Evolutionary conservation across 2,797 vertebrate genomes (phyloP).

Genomic region (Anguilla megastoma): DNA sequence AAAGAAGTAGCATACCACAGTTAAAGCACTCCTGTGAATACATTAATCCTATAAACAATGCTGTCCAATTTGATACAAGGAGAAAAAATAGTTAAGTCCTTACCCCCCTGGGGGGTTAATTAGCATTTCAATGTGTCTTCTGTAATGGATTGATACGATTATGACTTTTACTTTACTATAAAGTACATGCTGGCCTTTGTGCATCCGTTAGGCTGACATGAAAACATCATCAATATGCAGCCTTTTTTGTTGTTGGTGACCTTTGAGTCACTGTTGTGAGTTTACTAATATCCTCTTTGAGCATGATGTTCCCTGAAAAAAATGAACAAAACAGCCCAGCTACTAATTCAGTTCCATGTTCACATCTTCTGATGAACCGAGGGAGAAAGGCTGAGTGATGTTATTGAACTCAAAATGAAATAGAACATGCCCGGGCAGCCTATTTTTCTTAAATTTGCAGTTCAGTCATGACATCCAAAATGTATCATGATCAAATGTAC

Average conservation of each 20-base stretch:
- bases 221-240: conserved; percentile 6
- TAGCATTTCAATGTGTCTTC: background rate
- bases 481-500: background rate
- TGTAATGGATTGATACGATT: conserved; percentile 13
- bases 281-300: background rate
- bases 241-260: background rate
- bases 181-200: background rate
- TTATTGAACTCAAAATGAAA: background rate
- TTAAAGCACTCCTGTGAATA: background rate
- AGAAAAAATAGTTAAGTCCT: background rate
- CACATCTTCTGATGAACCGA: background rate
- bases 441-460: background rate
- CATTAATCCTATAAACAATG: background rate
- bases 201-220: background rate
- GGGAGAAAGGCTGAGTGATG: background rate
- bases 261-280: conserved; percentile 3
- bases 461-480: background rate
- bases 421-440: background rate
- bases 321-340: background rate
- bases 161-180: background rate
- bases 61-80: background rate
- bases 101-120: background rate
- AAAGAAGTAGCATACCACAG: background rate
- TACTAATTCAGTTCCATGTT: background rate
- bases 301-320: background rate